Percentiles rank a stretch among this genome's conserved stretches.
Conservation (phyloP, 1,140 invertebrate species). For the Homarus americanus region DNA sequence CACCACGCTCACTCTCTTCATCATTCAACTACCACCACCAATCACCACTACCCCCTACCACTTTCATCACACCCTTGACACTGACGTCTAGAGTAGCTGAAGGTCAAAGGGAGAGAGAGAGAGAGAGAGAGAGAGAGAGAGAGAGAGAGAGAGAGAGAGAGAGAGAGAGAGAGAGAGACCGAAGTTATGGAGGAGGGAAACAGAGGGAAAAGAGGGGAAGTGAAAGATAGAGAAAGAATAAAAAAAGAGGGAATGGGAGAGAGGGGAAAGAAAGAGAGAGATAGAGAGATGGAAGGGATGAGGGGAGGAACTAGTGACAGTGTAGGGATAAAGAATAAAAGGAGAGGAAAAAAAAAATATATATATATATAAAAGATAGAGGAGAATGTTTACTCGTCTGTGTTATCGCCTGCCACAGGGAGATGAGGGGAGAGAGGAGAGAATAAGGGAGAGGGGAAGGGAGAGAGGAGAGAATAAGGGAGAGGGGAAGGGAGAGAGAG, state of each 20-base stretch:
- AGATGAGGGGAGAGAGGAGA: neutral
- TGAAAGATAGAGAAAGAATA: neutral
- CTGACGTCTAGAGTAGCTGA: too few species aligned
- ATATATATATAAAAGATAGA: too few species aligned
- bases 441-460: neutral
- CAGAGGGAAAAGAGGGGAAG: neutral
- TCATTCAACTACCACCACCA: neutral
- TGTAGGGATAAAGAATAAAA: too few species aligned
- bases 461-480: neutral
- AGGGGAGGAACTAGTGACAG: too few species aligned
- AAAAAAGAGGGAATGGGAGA: neutral
- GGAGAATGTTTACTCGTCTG: too few species aligned
- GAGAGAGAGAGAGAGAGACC: constrained; percentile 28
- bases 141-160: constrained; percentile 22
- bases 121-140: constrained; percentile 11
- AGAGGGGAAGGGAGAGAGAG: neutral
- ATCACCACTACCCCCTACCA: neutral
- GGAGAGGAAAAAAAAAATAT: too few species aligned
- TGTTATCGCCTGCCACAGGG: too few species aligned
- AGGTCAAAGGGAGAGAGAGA: constrained; percentile 14
- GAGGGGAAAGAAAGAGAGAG: neutral
- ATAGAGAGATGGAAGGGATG: neutral
- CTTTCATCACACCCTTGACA: neutral
- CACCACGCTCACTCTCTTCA: neutral
- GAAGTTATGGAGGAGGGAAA: too few species aligned